These are phyloP conservation scores for Nephrotoma appendiculata DNA, from an alignment of 2,888 invertebrate genomes.

Conservation along the genomic window DNA sequence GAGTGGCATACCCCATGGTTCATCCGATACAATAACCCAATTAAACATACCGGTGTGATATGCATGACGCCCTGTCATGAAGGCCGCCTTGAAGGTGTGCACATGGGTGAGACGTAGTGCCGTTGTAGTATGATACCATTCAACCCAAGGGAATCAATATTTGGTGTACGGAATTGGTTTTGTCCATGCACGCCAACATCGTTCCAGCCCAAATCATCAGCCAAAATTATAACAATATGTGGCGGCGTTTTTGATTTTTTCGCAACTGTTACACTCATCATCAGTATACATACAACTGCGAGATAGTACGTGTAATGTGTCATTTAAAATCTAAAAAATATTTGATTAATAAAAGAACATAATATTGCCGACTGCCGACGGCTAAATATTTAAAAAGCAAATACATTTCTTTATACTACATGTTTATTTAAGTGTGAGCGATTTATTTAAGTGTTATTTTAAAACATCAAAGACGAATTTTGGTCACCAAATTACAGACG, in stretches of 20 bases:
- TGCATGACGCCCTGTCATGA: slow-evolving; percentile 77
- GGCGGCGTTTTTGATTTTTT: slow-evolving; percentile 26
- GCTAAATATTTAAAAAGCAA: no score
- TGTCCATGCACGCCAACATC: slow-evolving; percentile 85
- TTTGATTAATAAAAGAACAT: no score
- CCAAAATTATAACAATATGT: slow-evolving; percentile 62
- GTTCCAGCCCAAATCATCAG: slow-evolving; percentile 84
- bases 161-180: slow-evolving; percentile 75
- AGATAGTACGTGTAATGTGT: background rate
- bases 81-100: slow-evolving; percentile 73
- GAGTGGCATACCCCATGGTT: slow-evolving; percentile 55
- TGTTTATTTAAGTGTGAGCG: no score
- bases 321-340: no score
- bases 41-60: slow-evolving; percentile 66
- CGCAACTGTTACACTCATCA: background rate
- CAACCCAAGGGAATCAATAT: slow-evolving; percentile 75
- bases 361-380: no score
- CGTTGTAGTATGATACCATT: slow-evolving; percentile 73
- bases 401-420: no score
- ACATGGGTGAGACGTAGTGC: slow-evolving; percentile 64
- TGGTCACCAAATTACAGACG: no score
- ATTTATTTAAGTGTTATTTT: no score
- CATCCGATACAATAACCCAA: slow-evolving; percentile 46
- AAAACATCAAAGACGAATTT: no score
- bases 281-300: background rate